Conservation (phyloP, 2,797 vertebrate species). For the Fringilla coelebs region DNA sequence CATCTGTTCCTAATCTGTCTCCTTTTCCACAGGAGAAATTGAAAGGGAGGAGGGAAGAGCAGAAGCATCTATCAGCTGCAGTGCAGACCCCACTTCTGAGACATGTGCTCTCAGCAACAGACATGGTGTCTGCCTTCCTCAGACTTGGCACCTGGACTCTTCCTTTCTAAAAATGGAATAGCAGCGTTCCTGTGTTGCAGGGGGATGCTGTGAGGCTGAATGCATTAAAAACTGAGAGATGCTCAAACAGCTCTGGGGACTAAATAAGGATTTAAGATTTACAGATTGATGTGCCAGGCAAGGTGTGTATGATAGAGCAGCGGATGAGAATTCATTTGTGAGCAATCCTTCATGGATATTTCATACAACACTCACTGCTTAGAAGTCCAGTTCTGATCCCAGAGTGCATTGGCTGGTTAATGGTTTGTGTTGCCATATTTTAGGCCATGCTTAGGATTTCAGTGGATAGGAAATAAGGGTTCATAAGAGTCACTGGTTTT, state of each 20-base stretch:
- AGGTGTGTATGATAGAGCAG: neutral
- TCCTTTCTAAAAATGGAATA: neutral
- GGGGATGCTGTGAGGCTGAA: neutral
- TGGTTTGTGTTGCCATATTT: neutral
- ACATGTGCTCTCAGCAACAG: neutral
- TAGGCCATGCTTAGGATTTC: neutral
- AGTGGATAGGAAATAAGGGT: neutral
- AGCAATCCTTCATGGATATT: neutral
- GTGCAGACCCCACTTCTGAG: neutral
- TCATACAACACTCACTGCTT: neutral
- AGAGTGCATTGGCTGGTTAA: neutral
- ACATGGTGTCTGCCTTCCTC: neutral
- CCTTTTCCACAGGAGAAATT: neutral
- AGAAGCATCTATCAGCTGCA: neutral
- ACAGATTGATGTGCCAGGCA: neutral
- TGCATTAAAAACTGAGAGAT: neutral
- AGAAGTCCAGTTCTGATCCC: neutral
- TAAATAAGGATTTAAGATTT: neutral
- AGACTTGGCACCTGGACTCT: neutral
- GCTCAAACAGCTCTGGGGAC: neutral
- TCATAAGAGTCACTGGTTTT: neutral
- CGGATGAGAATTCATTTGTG: neutral
- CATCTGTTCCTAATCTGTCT: constrained; percentile 44
- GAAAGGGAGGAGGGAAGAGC: neutral
- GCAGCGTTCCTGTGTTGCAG: neutral